These are phyloP conservation scores for Mimumesa dahlbomi DNA, from an alignment of 2,888 invertebrate species.

Conservation along the genomic window DNA sequence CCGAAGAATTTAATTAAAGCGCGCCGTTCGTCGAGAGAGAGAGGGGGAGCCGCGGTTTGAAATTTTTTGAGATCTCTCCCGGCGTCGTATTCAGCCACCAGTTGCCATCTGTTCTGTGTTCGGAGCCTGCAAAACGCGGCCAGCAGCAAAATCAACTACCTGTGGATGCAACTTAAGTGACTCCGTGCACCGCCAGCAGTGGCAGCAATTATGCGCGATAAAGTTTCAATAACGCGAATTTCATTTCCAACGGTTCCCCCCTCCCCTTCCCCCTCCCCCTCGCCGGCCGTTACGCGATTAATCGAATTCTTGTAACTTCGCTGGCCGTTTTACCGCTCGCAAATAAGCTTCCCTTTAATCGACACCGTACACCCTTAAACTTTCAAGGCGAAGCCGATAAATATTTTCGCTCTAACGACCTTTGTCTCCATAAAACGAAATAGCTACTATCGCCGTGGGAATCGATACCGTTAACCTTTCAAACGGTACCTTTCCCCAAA, in stretches of 20 bases:
- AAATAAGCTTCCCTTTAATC: neutral
- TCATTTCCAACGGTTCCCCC: conserved; percentile 42
- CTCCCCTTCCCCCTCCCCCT: too few relatives aligned
- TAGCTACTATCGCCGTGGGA: too few relatives aligned
- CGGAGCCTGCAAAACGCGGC: conserved; percentile 67
- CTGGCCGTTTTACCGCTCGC: neutral
- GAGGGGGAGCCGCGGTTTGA: conserved; percentile 5
- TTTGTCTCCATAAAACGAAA: too few relatives aligned
- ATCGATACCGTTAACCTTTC: too few relatives aligned
- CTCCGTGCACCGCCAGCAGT: conserved; percentile 29
- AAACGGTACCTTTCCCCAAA: too few relatives aligned
- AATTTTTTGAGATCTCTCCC: conserved; percentile 49
- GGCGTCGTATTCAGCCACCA: conserved; percentile 56
- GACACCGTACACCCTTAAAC: too few relatives aligned
- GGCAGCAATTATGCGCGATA: conserved; percentile 49
- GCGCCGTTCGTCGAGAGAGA: conserved; percentile 5
- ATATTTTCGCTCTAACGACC: too few relatives aligned
- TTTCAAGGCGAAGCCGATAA: too few relatives aligned
- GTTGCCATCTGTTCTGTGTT: conserved; percentile 62
- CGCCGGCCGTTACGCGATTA: conserved; percentile 22
- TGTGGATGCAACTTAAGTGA: conserved; percentile 73
- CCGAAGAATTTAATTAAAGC: conserved; percentile 52
- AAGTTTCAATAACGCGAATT: conserved; percentile 50
- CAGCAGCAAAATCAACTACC: conserved; percentile 75
- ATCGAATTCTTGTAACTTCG: conserved; percentile 22